A percentile compares a stretch with the other conserved stretches of the same genome.
Evolutionary conservation across 2,113 vertebrate genomes (phyloP).

Genomic region (Litocranius walleri): DNA sequence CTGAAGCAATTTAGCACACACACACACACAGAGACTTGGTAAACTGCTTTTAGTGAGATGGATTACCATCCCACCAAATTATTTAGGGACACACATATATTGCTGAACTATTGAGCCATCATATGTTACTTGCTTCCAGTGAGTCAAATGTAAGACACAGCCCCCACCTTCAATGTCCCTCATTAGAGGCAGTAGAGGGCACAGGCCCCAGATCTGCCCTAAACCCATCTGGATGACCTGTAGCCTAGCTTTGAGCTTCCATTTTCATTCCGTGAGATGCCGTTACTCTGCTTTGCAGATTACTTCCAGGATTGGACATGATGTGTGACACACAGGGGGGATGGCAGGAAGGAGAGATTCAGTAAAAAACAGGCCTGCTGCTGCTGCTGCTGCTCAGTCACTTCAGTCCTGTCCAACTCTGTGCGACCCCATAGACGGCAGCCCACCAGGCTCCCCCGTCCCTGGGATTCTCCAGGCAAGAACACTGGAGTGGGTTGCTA

Average conservation of each 20-base stretch:
- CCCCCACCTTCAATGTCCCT: neutral
- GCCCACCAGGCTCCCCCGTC: no score
- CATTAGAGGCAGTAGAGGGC: fast-evolving
- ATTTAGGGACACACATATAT: neutral
- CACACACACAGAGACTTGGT: neutral
- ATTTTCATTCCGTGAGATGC: neutral
- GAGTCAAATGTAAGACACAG: neutral
- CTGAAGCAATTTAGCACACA: neutral
- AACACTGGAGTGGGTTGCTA: no score
- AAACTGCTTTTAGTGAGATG: neutral
- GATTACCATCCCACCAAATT: neutral
- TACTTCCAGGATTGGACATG: neutral
- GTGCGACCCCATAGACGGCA: no score
- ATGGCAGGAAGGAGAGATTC: neutral
- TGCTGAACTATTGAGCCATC: neutral
- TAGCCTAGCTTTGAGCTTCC: neutral
- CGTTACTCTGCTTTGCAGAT: neutral
- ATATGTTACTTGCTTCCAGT: neutral
- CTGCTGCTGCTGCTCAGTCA: no score
- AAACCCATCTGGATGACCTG: neutral
- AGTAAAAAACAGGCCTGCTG: neutral
- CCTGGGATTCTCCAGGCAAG: no score
- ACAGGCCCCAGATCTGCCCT: neutral
- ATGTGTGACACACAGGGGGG: neutral
- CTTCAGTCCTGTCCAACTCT: no score